These are phyloP conservation scores for Arion vulgaris DNA, from an alignment of 1,140 invertebrate species.

Conservation along the genomic window DNA sequence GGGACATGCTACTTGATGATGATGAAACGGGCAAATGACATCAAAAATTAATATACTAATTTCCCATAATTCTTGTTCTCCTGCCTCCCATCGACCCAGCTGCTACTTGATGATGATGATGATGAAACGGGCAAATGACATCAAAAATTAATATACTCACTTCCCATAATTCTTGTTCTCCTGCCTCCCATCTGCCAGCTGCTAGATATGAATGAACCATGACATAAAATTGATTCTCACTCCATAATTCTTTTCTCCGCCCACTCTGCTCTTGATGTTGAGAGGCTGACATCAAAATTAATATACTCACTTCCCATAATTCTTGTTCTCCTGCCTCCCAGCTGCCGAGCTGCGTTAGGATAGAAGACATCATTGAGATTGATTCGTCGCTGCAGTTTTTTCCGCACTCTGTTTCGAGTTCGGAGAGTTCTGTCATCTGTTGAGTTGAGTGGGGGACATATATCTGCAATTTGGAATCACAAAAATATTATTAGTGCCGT, in stretches of 20 bases:
- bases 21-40: too few relatives aligned
- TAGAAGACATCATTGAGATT: conserved; percentile 52
- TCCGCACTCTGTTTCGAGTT: conserved; percentile 82
- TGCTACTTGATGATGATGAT: too few relatives aligned
- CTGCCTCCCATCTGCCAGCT: conserved; percentile 40
- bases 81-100: conserved; percentile 40
- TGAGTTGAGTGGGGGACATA: conserved; percentile 62
- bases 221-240: too few relatives aligned
- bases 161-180: conserved; percentile 38
- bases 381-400: conserved; percentile 80
- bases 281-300: too few relatives aligned
- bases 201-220: too few relatives aligned
- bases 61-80: conserved; percentile 38
- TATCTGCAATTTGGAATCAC: conserved; percentile 37
- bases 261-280: too few relatives aligned
- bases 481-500: too few relatives aligned
- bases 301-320: background rate
- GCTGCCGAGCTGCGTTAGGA: conserved; percentile 41
- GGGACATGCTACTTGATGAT: too few relatives aligned
- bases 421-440: conserved; percentile 85
- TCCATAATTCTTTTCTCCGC: too few relatives aligned
- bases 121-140: too few relatives aligned
- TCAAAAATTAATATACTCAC: too few relatives aligned
- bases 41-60: too few relatives aligned
- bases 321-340: conserved; percentile 40